Percentiles rank a stretch among this genome's conserved stretches.
Conservation (phyloP, 2,113 vertebrate species). For the Excalfactoria chinensis region DNA sequence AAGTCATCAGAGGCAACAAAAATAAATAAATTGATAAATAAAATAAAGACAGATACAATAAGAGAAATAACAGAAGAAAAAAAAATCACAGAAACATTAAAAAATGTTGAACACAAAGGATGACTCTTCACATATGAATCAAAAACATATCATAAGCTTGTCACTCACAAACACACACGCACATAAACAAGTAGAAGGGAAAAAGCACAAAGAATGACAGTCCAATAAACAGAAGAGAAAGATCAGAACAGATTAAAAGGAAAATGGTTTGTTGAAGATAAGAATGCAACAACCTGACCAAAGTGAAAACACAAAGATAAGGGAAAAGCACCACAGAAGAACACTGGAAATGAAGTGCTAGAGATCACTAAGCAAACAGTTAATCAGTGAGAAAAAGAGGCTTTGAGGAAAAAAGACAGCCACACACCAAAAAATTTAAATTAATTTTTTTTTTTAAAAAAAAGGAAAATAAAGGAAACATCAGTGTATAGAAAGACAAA, state of each 20-base stretch:
- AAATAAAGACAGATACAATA: not conserved
- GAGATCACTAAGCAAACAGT: not conserved
- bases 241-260: constrained; percentile 35
- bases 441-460: not conserved
- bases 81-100: not conserved
- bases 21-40: too few relatives aligned
- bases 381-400: not conserved
- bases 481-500: not conserved
- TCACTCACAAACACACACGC: not conserved
- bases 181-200: not conserved
- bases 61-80: not conserved
- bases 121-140: not conserved
- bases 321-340: not conserved
- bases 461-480: not conserved
- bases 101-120: not conserved
- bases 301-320: constrained; percentile 35
- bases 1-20: not conserved
- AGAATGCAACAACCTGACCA: not conserved
- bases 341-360: not conserved
- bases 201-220: constrained; percentile 19
- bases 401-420: not conserved
- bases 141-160: not conserved
- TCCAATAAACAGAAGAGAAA: constrained; percentile 9
- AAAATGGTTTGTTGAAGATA: constrained; percentile 36
- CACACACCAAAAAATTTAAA: too few relatives aligned